Evolutionary conservation across 2,888 invertebrate genomes (phyloP).

Genomic region (Philhelius pedissequus): DNA sequence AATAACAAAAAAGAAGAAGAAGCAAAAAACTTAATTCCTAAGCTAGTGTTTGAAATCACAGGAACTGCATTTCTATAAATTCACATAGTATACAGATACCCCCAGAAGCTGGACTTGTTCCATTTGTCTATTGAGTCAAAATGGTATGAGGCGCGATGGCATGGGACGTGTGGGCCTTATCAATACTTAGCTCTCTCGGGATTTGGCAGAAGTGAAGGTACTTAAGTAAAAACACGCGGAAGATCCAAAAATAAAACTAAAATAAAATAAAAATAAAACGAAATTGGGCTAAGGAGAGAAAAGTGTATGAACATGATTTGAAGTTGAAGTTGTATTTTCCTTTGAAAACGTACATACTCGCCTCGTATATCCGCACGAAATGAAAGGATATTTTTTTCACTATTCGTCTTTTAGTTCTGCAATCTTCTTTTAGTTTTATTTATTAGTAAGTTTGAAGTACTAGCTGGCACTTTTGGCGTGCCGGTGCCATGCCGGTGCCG

Average conservation of each 20-base stretch:
- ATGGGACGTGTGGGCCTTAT: background rate
- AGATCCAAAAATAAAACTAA: background rate
- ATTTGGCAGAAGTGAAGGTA: conserved; percentile 10
- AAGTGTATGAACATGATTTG: conserved; percentile 50
- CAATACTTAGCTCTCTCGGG: background rate
- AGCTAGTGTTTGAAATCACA: background rate
- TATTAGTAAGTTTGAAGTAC: conserved; percentile 48
- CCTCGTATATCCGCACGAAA: background rate
- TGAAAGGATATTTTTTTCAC: conserved; percentile 36
- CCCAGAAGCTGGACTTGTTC: conserved; percentile 28
- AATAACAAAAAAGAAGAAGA: background rate
- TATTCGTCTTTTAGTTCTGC: conserved; percentile 19
- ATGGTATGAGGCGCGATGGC: background rate
- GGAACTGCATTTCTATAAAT: background rate
- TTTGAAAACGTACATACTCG: background rate
- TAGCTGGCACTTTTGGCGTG: conserved; percentile 26
- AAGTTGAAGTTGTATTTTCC: conserved; percentile 28
- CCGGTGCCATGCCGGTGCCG: background rate
- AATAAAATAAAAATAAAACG: background rate
- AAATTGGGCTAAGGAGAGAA: background rate
- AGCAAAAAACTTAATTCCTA: background rate
- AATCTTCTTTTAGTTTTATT: conserved; percentile 17
- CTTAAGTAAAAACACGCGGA: background rate
- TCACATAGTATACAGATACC: background rate
- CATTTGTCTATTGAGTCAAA: background rate